Conservation (phyloP, 2,888 invertebrate species). For the Sphaerophoria taeniata region DNA sequence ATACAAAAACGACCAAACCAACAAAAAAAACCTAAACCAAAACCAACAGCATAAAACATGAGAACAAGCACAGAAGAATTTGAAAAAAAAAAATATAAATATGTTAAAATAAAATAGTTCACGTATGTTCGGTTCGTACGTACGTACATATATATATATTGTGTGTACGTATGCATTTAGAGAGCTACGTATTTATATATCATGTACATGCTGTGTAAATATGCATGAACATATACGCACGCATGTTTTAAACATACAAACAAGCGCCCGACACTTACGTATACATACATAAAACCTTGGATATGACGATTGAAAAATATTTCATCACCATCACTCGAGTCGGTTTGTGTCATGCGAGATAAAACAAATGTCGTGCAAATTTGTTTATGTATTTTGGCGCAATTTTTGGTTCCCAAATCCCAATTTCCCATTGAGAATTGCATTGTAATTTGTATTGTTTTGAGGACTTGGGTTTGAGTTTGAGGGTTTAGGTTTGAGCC, state of each 20-base stretch:
- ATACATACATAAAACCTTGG: conserved; percentile 37
- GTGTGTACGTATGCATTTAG: conserved; percentile 59
- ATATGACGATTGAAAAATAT: conserved; percentile 63
- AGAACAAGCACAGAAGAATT: no score
- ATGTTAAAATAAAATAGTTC: conserved; percentile 68
- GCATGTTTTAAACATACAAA: conserved; percentile 43
- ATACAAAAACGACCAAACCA: conserved; percentile 28
- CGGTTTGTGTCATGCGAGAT: conserved; percentile 58
- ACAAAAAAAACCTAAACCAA: not conserved
- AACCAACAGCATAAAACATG: no score
- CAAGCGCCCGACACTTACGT: not conserved
- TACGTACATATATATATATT: conserved; percentile 76
- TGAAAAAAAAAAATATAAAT: conserved; percentile 30
- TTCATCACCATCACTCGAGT: conserved; percentile 12
- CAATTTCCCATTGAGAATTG: not conserved
- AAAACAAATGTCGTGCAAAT: conserved; percentile 17
- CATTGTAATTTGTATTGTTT: not conserved
- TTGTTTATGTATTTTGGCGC: conserved; percentile 63
- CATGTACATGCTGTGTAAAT: conserved; percentile 66
- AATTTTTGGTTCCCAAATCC: conserved; percentile 43
- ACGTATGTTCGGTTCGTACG: conserved; percentile 66
- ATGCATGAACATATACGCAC: conserved; percentile 34
- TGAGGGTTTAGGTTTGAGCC: no score
- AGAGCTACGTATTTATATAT: conserved; percentile 18
- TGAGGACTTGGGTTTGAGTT: conserved; percentile 1